Conservation (phyloP, 2,888 invertebrate species). For the Drosophila seclusa region DNA sequence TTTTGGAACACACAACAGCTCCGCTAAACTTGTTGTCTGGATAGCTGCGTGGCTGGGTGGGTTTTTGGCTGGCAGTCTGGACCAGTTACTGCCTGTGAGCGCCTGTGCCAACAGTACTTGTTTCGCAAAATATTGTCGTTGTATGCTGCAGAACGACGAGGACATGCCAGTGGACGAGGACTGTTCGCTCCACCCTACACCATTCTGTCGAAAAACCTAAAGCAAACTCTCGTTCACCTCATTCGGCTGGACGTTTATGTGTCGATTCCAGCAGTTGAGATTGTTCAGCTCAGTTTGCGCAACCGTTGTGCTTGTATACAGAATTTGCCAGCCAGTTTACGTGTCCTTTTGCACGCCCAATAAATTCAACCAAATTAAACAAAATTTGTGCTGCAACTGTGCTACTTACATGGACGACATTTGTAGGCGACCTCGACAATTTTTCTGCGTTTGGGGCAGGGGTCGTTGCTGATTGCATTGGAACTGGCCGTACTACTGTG, state of each 20-base stretch:
- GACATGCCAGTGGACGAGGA: constrained; percentile 18
- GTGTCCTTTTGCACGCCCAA: constrained; percentile 54
- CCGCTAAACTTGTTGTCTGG: constrained; percentile 51
- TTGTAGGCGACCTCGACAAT: constrained; percentile 98
- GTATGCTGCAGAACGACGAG: constrained; percentile 19
- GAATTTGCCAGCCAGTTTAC: constrained; percentile 50
- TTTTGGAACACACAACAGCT: constrained; percentile 62
- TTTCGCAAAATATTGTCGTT: constrained; percentile 37
- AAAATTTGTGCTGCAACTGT: constrained; percentile 45
- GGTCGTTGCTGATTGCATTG: constrained; percentile 86
- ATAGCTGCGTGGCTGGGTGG: constrained; percentile 6
- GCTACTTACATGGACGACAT: constrained; percentile 96
- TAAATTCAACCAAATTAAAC: constrained; percentile 60
- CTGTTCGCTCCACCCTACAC: constrained; percentile 5
- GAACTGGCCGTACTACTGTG: constrained; percentile 83
- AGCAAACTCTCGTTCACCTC: constrained; percentile 43
- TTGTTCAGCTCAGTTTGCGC: constrained; percentile 42
- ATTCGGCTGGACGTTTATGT: constrained; percentile 57
- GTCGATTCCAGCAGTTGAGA: constrained; percentile 48
- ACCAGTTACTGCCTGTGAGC: constrained; percentile 1
- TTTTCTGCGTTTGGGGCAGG: constrained; percentile 95
- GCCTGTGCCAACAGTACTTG: constrained; percentile 29
- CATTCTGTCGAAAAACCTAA: constrained; percentile 34
- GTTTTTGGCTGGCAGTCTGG: constrained; percentile 1
- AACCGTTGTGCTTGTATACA: constrained; percentile 10